Base-by-base conservation (phyloP, 2,113 vertebrate genomes). In the Anthoscopus minutus region DNA sequence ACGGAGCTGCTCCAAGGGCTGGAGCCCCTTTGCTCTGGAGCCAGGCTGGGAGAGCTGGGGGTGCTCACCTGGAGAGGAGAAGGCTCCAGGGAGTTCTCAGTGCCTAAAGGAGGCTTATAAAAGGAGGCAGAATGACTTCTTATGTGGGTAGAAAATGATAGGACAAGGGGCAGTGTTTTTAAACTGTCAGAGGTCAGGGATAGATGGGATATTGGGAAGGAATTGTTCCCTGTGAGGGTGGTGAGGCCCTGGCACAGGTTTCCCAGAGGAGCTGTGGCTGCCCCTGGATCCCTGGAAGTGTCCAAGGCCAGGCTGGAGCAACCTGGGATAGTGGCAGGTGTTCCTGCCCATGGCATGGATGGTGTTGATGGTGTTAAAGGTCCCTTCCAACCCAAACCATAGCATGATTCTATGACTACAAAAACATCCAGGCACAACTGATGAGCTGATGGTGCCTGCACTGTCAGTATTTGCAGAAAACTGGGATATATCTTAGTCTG, bases 211-310 rank as follows among this genome's bases (percentile, higher is more conserved):
- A 3, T 22, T 15, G 12, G 33, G 33, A 30, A 60, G 20, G 13
- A 81, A 30, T 88, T 44, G 27, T 1, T 61, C 19, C 8, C 54
- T 53, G 19, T 11, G 51, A 45, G 10, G 31, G 27, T 56, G 31
- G 2, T 0, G 9, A 80, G 8, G 3, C 1, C 19, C 37, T 88
- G 67, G 28, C 45, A 45, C n/a, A 67, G 66, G 45, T 0, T 37
- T 1, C 6, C 33, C 47, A 45, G 33, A 53, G 31, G 10, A 76
- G 21, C 25, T 66, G 60, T 48, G 42, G 31, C 35, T 86, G 51
- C 17, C 9, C 31, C 51, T 83, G 67, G 33, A 67, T 37, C 21
- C 4, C 53, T 76, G 61, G 37, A 7, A 44, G 21, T 58, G 53
- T 8, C 31, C 44, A 50, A 66, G 21, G 61, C 44, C 35, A 57